Conservation (phyloP, 2,797 vertebrate genomes). For the Huso huso region DNA sequence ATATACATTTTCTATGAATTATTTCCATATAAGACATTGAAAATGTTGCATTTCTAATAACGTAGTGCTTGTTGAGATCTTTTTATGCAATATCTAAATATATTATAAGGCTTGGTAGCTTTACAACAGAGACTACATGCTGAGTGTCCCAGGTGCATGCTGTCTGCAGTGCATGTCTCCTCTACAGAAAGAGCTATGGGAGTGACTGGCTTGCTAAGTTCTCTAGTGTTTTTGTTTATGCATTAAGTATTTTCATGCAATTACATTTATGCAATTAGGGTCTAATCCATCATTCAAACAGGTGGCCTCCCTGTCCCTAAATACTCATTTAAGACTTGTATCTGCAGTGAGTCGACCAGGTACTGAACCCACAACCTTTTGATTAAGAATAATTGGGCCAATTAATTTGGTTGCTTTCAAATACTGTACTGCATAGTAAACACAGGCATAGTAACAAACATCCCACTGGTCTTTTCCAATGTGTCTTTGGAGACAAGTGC, state of each 20-base stretch:
- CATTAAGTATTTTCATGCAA: conserved; percentile 37
- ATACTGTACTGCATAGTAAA: conserved; percentile 12
- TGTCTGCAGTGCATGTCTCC: conserved; percentile 41
- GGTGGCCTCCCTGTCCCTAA: conserved; percentile 42
- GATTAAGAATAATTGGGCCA: conserved; percentile 62
- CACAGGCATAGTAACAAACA: too few species aligned
- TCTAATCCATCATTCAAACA: conserved; percentile 47
- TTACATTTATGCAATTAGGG: conserved; percentile 51
- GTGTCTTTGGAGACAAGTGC: too few species aligned
- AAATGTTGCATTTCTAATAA: too few species aligned
- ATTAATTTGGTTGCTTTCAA: conserved; percentile 56
- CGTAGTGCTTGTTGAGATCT: too few species aligned
- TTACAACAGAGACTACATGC: neutral
- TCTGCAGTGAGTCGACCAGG: conserved; percentile 26
- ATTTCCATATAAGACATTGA: too few species aligned
- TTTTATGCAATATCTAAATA: too few species aligned
- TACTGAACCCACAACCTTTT: conserved; percentile 27
- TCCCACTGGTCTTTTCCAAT: too few species aligned
- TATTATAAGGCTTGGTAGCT: too few species aligned
- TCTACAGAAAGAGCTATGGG: conserved; percentile 23
- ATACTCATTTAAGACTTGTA: conserved; percentile 32
- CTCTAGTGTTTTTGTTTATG: conserved; percentile 27
- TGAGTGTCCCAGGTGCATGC: conserved; percentile 21
- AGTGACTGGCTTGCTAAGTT: conserved; percentile 23
- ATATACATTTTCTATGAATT: too few species aligned